Base-by-base conservation (phyloP, 2,888 invertebrate species). In the Aphodius sticticus region DNA sequence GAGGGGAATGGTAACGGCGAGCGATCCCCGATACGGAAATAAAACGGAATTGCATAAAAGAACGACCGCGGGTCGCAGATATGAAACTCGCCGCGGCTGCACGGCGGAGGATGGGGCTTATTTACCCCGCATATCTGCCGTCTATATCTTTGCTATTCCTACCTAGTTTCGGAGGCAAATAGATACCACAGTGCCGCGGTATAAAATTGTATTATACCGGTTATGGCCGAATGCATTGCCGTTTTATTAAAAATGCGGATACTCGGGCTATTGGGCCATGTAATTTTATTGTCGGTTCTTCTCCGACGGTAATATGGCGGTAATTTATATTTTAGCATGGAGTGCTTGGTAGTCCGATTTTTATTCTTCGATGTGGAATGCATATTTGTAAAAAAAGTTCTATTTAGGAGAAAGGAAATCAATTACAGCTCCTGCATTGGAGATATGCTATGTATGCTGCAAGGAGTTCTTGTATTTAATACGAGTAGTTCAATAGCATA, bases 31-130 rank as follows among this genome's bases (percentile, higher is more conserved):
- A 53, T 53, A 53, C 53, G 53, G 53, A 53, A 53, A 53, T 53
- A 53, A 53, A 53, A 53, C 53, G 53, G 53, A 53, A 53, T 53
- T 53, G 53, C 53, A 53, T 53, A 53, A 53, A 53, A 53, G 53
- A 12, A 53, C 53, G 53, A 53, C 53, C 9, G 9, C 53, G 53
- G n/a, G n/a, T 53, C 12, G 53, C 53, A 53, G 53, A 53, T 53
- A 53, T 53, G 53, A 53, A 53, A 53, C 53, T 53, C 53, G 7
- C 7, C 53, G 26, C 3, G 53, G 53, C 12, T 53, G 9, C 53
- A 53, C 26, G 26, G 26, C 3, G 26, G 26, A 26, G 26, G 26
- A 26, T 26, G 26, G 26, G 53, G 53, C 53, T 53, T 53, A 53
- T 53, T 53, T 53, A 53, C 53, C 53, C 53, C 12, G 53, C 2